Conservation (phyloP, 2,888 invertebrate species). For the Chrysolina americana region DNA sequence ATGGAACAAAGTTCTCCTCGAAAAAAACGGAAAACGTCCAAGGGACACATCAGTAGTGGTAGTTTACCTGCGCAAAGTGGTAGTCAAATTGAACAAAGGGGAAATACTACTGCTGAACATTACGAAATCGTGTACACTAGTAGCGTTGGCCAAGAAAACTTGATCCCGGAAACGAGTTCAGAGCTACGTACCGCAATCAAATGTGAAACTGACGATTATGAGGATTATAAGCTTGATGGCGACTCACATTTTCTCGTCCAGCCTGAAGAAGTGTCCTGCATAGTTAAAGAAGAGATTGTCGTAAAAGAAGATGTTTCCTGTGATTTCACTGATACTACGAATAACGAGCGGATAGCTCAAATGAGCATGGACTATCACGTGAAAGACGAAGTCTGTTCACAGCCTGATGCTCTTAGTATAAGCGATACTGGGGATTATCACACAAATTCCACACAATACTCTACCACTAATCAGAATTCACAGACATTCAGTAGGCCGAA, state of each 20-base stretch:
- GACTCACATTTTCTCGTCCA: not conserved
- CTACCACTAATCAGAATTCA: too few species aligned
- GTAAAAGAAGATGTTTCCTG: constrained; percentile 8
- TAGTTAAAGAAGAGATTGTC: constrained; percentile 7
- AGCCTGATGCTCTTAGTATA: not conserved
- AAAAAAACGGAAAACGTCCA: constrained; percentile 3
- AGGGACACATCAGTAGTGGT: not conserved
- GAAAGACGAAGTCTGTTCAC: not conserved
- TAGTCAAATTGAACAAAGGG: not conserved
- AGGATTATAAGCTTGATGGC: not conserved
- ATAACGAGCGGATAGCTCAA: not conserved
- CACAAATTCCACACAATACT: too few species aligned
- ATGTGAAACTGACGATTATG: constrained; percentile 4
- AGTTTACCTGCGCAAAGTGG: not conserved
- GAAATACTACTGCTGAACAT: not conserved
- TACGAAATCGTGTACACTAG: not conserved
- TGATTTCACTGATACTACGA: constrained; percentile 1
- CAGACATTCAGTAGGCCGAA: too few species aligned
- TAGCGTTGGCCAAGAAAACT: not conserved
- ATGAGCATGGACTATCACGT: not conserved
- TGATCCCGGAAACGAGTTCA: not conserved
- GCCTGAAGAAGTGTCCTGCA: not conserved
- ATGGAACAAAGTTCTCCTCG: not conserved
- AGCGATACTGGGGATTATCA: not conserved
- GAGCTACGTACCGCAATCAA: not conserved